Conservation (phyloP, 2,113 vertebrate species). For the Seriola quinqueradiata region DNA sequence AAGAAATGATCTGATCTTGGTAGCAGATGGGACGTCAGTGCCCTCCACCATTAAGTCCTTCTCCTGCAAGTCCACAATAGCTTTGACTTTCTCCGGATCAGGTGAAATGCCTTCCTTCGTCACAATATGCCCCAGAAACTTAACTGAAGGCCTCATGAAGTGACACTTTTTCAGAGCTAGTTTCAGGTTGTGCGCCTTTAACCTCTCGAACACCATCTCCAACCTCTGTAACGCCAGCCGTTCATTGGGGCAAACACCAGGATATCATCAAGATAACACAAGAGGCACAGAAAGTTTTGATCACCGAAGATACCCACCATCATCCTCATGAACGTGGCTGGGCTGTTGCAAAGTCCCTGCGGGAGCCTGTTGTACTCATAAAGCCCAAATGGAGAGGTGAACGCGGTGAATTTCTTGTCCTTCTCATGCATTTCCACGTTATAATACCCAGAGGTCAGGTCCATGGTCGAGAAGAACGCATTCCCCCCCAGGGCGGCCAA, state of each 20-base stretch:
- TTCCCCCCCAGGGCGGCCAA: slow-evolving; percentile 30
- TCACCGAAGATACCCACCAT: slow-evolving; percentile 27
- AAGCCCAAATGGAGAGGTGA: slow-evolving; percentile 27
- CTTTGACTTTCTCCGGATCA: not conserved
- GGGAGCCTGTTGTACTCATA: slow-evolving; percentile 39
- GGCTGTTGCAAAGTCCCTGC: not conserved
- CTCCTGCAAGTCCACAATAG: not conserved
- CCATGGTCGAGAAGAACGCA: slow-evolving; percentile 28
- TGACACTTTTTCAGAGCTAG: not conserved
- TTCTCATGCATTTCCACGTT: slow-evolving; percentile 37
- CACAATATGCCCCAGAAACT: not conserved
- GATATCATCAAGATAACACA: not conserved
- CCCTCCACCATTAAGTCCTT: not conserved
- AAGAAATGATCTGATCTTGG: slow-evolving; percentile 16
- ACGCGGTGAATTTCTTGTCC: slow-evolving; percentile 27
- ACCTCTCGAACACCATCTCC: not conserved
- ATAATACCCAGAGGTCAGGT: slow-evolving; percentile 27
- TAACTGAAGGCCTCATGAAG: not conserved
- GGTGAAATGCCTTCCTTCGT: not conserved
- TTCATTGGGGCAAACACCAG: not conserved
- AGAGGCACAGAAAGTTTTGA: not conserved
- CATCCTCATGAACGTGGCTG: slow-evolving; percentile 17
- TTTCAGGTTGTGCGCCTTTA: not conserved
- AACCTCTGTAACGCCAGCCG: not conserved
- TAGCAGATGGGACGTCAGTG: not conserved